Evolutionary conservation across 2,113 vertebrate genomes (phyloP).

Genomic region (Solea solea): DNA sequence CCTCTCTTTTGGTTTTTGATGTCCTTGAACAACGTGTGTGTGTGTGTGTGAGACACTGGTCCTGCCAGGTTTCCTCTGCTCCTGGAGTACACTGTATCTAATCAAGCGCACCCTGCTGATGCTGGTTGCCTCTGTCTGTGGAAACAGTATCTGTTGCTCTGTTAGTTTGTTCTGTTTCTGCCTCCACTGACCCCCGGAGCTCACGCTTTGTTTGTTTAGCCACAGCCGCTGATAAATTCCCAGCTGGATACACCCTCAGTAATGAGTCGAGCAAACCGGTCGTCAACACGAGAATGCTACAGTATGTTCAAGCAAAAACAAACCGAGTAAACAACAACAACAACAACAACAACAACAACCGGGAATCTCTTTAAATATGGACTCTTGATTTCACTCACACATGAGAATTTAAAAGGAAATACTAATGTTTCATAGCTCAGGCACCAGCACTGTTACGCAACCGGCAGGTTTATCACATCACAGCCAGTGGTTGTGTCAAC

Average conservation of each 20-base stretch:
- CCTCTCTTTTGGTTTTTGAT: conserved; percentile 37
- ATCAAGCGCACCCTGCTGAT: conserved; percentile 67
- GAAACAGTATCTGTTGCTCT: conserved; percentile 71
- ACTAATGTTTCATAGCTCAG: neutral
- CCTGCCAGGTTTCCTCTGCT: conserved; percentile 62
- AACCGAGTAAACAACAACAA: conserved; percentile 20
- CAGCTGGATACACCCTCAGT: conserved; percentile 58
- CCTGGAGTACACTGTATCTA: conserved; percentile 69
- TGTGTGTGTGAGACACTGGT: conserved; percentile 39
- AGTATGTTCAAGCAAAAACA: conserved; percentile 39
- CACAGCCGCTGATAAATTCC: conserved; percentile 62
- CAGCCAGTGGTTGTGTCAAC: conserved; percentile 30
- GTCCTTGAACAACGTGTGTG: conserved; percentile 71
- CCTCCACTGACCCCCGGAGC: conserved; percentile 54
- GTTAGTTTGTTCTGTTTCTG: conserved; percentile 70
- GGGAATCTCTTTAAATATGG: neutral
- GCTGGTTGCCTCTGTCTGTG: conserved; percentile 39
- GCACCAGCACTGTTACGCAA: conserved; percentile 45
- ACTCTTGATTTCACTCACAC: conserved; percentile 4
- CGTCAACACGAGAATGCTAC: conserved; percentile 19
- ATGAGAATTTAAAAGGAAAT: too few relatives aligned
- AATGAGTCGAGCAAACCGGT: conserved; percentile 59
- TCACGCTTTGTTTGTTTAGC: conserved; percentile 69
- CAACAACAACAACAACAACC: neutral
- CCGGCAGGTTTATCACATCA: conserved; percentile 20